phyloP scores from a whole-genome alignment of 1,140 invertebrate species.

The Metaphire vulgaris region DNA sequence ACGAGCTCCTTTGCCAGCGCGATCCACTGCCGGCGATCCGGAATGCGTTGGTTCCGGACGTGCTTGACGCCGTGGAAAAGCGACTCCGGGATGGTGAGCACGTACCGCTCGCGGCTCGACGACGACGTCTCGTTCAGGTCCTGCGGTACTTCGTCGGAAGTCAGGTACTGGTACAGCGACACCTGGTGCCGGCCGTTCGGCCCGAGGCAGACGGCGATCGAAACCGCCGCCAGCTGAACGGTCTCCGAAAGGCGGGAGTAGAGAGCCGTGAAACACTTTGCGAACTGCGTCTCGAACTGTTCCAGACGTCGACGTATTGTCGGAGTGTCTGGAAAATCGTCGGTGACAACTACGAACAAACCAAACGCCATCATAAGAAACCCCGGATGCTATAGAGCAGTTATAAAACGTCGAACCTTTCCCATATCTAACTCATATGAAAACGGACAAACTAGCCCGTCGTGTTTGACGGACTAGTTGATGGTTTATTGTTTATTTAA shows the following conservation, averaged over 20 bases:
- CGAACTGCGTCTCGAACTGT: constrained; percentile 24
- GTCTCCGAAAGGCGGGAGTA: constrained; percentile 16
- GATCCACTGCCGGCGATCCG: constrained; percentile 14
- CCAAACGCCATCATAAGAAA: too few species aligned
- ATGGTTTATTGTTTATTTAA: too few species aligned
- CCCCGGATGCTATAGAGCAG: background rate
- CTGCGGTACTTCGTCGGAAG: background rate
- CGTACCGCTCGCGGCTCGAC: background rate
- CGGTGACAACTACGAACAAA: background rate
- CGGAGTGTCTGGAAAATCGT: constrained; percentile 19
- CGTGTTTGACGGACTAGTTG: too few species aligned
- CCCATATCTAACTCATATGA: too few species aligned
- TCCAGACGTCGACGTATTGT: constrained; percentile 12
- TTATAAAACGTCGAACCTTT: too few species aligned
- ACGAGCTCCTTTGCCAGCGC: constrained; percentile 18
- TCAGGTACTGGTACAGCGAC: background rate
- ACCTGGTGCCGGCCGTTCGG: background rate
- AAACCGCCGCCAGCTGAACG: constrained; percentile 23
- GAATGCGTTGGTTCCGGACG: constrained; percentile 7
- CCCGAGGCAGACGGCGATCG: constrained; percentile 10
- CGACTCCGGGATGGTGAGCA: background rate
- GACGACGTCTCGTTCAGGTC: background rate
- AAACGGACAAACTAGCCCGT: too few species aligned
- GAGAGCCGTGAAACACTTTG: constrained; percentile 7
- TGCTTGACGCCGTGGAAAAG: constrained; percentile 11